Evolutionary conservation across 1,140 invertebrate genomes (phyloP), one percentile per base, ranked within the genome.

Genomic region (Lerema accius): DNA sequence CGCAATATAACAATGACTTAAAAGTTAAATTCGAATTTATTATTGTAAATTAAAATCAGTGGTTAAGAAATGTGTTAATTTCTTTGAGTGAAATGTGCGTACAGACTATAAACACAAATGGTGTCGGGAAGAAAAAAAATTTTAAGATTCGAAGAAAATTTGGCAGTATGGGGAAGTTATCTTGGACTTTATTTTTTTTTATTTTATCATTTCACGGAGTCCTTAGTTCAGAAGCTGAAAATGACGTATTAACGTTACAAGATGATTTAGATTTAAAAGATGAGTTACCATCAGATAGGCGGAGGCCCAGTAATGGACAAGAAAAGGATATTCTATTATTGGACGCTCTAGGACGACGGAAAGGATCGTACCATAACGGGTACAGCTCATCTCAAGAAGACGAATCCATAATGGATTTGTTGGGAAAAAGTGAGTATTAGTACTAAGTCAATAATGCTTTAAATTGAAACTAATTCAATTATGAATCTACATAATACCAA

Each of bases 351-450:
- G 93, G 93, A 0, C 93, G 93, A 26, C 93, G 94, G 69, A 94
- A 94, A 69, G 92, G 92, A 42, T 92, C 93, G 50, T 88, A 88
- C 50, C 74, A 80, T 40, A 79, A 42, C 59, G 63, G 68, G 1
- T 86, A 90, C 43, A 75, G 79, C 40, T 74, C 83, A 0, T 78
- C 86, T 3, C 84, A 89, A 66, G 91, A 94, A 51, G 94, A 95
- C 61, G 94, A 93, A 69, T 94, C 94, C 59, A 94, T 96, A 62
- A 95, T 96, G 92, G 95, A 96, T 78, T 95, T 96, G 92, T 90
- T 96, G 66, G 95, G 95, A 61, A 94, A 95, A 95, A 96, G 95
- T 96, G 93, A 91, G 94, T 92, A 76, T 26, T 65, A 45, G 9
- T 9, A 7, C 28, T 50, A 16, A 48, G 37, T 46, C n/a, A n/a